Base-by-base conservation (phyloP, 2,113 vertebrate genomes). In the Epinephelus cyanopodus region DNA sequence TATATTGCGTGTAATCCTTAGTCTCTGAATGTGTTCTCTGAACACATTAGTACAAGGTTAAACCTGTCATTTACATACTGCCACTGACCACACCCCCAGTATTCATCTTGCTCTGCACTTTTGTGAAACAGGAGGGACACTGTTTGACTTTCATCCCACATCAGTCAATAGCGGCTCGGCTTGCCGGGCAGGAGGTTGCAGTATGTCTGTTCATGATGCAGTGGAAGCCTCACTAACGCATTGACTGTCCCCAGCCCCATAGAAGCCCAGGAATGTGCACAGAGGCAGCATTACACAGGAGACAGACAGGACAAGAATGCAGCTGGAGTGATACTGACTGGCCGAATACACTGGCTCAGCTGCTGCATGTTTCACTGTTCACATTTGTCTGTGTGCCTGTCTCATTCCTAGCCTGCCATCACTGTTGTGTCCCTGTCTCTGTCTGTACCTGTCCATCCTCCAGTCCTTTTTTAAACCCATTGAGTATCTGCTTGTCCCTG, bases 261-360 rank as follows among this genome's bases (percentile, higher is more conserved):
- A 86, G 84, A 83, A 62, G 77, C 80, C 54, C 80, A 82, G 86
- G 92, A 91, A 91, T 94, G 92, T 90, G 90, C 89, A 87, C 56
- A 66, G 74, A 84, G 80, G 66, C 88, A 89, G 64, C 82, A 89
- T 90, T 92, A 92, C 86, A 92, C 73, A 72, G 80, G 70, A 86
- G 90, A 90, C 81, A 52, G 65, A 82, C 84, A 72, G 81, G 84
- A 56, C 84, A 74, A 91, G 93, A 92, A 94, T 93, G 91, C 84
- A 74, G 87, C 42, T 56, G 37, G 50, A 77, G 19, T 69, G 56
- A 84, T 58, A 70, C 62, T 17, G 78, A 85, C 65, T 45, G 82
- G 15, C 52, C 9, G 27, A 84, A 79, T 60, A 29, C 68, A 90
- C 54, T 27, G 47, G 79, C 66, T 86, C 74, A 89, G 83, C 85